A percentile compares a stretch with the other conserved stretches of the same genome.
Evolutionary conservation across 2,113 vertebrate genomes (phyloP).

Genomic region (human (Homo sapiens)): DNA sequence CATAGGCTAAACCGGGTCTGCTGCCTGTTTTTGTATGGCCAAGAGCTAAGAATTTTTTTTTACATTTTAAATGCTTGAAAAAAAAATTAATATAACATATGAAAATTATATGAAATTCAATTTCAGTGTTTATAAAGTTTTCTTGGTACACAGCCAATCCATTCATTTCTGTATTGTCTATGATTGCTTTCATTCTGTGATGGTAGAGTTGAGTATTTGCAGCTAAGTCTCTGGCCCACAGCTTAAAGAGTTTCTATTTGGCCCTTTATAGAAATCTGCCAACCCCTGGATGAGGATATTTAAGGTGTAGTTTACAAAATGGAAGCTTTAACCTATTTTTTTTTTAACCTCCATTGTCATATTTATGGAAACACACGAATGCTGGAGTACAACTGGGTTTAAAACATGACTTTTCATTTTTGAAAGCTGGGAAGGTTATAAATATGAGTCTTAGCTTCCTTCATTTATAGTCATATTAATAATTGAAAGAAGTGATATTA

Average conservation of each 20-base stretch:
- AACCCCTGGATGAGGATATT: neutral
- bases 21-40: neutral
- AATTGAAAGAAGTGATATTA: neutral
- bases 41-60: neutral
- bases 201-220: neutral
- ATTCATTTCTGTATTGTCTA: rapidly evolving
- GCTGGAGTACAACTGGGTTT: neutral
- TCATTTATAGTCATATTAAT: neutral
- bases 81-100: neutral
- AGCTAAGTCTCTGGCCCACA: neutral
- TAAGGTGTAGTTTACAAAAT: neutral
- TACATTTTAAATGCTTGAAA: neutral
- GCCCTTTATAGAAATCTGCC: neutral
- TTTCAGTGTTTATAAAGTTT: neutral
- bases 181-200: rapidly evolving
- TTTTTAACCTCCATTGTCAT: neutral
- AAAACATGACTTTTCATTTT: neutral
- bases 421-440: neutral
- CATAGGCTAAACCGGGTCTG: neutral
- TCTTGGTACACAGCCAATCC: neutral
- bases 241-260: neutral
- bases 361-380: neutral
- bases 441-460: neutral
- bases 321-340: neutral
- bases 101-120: neutral